A percentile compares a stretch with the other conserved stretches of the same genome.
phyloP scores from a whole-genome alignment of 2,888 invertebrate species.

The Oegoconia quadripuncta region DNA sequence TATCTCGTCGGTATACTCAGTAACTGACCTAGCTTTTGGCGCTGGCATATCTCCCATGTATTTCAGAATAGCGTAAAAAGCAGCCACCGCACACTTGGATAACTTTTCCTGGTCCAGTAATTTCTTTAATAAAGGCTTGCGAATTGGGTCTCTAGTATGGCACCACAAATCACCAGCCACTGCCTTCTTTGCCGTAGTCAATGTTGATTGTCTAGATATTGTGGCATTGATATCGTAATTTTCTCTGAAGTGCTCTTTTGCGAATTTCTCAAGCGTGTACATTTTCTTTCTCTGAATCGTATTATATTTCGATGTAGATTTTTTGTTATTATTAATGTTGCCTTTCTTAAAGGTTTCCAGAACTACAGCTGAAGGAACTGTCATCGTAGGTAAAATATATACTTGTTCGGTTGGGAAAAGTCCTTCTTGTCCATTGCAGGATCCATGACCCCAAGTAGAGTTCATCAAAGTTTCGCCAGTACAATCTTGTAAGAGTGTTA shows the following conservation, averaged over 20 bases:
- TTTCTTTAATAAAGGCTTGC: slow-evolving; percentile 89
- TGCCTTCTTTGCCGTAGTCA: slow-evolving; percentile 82
- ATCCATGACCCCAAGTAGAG: slow-evolving; percentile 85
- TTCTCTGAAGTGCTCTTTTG: slow-evolving; percentile 88
- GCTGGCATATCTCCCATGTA: slow-evolving; percentile 96
- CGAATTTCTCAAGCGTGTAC: slow-evolving; percentile 91
- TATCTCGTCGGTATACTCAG: slow-evolving; percentile 93
- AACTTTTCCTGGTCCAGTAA: slow-evolving; percentile 84
- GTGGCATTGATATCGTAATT: slow-evolving; percentile 69
- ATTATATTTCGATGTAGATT: slow-evolving; percentile 67
- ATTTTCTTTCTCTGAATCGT: slow-evolving; percentile 83
- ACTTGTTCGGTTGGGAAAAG: slow-evolving; percentile 93
- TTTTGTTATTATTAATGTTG: slow-evolving; percentile 63
- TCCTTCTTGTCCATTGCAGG: slow-evolving; percentile 84
- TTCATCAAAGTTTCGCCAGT: slow-evolving; percentile 87
- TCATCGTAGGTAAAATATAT: slow-evolving; percentile 90
- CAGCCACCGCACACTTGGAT: slow-evolving; percentile 85
- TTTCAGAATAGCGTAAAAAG: slow-evolving; percentile 86
- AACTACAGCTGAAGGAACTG: slow-evolving; percentile 84
- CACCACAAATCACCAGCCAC: slow-evolving; percentile 89
- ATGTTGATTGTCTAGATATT: slow-evolving; percentile 80
- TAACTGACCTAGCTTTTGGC: slow-evolving; percentile 84
- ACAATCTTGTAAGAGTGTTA: slow-evolving; percentile 86
- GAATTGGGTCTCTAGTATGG: slow-evolving; percentile 88
- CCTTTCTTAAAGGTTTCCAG: slow-evolving; percentile 83